These are phyloP conservation scores for Crossocerus cetratus DNA, from an alignment of 2,888 invertebrate genomes.

Conservation along the genomic window DNA sequence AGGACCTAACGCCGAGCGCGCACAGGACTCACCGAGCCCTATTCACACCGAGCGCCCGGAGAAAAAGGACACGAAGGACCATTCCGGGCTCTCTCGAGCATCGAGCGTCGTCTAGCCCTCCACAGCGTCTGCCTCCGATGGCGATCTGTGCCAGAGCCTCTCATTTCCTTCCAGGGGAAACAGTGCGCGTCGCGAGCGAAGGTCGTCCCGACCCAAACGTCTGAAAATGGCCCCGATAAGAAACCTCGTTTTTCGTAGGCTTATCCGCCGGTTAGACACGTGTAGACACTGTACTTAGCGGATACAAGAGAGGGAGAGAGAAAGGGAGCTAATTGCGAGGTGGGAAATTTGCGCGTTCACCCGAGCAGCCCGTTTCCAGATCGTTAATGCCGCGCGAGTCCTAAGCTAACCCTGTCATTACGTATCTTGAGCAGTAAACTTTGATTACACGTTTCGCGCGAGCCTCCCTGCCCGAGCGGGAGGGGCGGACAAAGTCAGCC, in stretches of 20 bases:
- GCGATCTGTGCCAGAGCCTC: background rate
- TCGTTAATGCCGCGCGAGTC: constrained; percentile 56
- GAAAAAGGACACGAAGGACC: constrained; percentile 20
- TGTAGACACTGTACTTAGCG: background rate
- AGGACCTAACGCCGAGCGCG: constrained; percentile 28
- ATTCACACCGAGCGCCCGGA: constrained; percentile 34
- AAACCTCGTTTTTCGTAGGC: too few species aligned
- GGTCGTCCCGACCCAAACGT: too few species aligned
- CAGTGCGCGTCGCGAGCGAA: too few species aligned
- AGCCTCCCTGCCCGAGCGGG: background rate
- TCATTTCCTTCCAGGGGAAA: too few species aligned
- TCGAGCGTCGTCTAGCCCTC: too few species aligned
- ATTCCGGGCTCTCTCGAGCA: background rate
- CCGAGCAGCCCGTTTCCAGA: constrained; percentile 46
- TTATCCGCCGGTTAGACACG: too few species aligned
- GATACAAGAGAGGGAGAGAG: background rate
- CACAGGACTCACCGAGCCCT: background rate
- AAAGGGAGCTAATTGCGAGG: constrained; percentile 38
- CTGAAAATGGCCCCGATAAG: too few species aligned
- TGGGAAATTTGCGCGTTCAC: constrained; percentile 40
- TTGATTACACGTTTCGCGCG: constrained; percentile 56
- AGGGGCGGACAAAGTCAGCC: background rate
- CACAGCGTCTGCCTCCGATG: too few species aligned
- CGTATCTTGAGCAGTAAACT: constrained; percentile 53
- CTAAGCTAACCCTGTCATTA: constrained; percentile 57